Conservation (phyloP, 2,888 invertebrate species). For the Litoditis marina region DNA sequence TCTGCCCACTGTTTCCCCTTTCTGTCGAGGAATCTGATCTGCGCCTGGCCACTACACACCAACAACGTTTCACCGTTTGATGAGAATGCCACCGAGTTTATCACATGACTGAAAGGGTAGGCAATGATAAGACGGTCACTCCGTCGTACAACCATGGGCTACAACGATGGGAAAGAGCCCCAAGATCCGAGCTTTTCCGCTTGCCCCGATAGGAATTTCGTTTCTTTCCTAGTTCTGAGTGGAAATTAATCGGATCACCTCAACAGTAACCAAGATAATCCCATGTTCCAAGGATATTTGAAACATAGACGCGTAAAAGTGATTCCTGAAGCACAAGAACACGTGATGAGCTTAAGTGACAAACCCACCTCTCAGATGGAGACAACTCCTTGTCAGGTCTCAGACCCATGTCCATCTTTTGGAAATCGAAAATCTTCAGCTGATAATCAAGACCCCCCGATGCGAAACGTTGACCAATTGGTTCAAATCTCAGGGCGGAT, state of each 20-base stretch:
- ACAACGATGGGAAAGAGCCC: too few species aligned
- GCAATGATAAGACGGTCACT: too few species aligned
- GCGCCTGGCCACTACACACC: conserved; percentile 81
- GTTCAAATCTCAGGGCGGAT: conserved; percentile 84
- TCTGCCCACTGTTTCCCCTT: conserved; percentile 59
- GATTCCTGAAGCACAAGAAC: too few species aligned
- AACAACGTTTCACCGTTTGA: conserved; percentile 88
- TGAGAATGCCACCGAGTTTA: conserved; percentile 84
- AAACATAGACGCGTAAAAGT: too few species aligned
- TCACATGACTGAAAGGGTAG: conserved; percentile 73
- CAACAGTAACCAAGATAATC: too few species aligned
- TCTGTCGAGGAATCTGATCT: conserved; percentile 68
- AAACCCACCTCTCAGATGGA: conserved; percentile 48
- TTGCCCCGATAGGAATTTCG: too few species aligned
- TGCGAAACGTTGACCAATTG: conserved; percentile 84
- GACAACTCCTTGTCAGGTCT: conserved; percentile 68
- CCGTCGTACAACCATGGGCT: too few species aligned
- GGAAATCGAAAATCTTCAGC: conserved; percentile 95
- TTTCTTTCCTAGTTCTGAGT: too few species aligned
- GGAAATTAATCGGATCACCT: too few species aligned
- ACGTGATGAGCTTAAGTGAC: conserved; percentile 4
- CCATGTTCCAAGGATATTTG: too few species aligned
- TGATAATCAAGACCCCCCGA: conserved; percentile 87
- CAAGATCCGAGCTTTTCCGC: too few species aligned
- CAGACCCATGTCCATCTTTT: conserved; percentile 80